Evolutionary conservation across 1,140 invertebrate genomes (phyloP).

Genomic region (Drosophila subpulchrella): DNA sequence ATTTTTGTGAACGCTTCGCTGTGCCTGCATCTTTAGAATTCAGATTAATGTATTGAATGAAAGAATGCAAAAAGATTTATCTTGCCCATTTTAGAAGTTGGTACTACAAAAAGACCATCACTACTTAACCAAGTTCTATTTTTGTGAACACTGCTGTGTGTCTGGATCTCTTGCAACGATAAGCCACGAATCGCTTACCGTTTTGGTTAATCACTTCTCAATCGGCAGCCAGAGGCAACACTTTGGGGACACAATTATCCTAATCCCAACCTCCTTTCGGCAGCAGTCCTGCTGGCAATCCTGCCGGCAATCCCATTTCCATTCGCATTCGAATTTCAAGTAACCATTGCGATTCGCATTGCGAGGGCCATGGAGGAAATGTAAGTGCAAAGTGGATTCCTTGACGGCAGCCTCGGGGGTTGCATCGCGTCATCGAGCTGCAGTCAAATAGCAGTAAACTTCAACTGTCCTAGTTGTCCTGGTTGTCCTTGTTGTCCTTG

Average conservation of each 20-base stretch:
- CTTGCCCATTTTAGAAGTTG: too few species aligned
- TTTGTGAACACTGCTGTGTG: too few species aligned
- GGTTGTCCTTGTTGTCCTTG: constrained; percentile 15
- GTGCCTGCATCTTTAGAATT: too few species aligned
- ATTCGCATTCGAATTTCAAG: not conserved
- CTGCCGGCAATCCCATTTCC: not conserved
- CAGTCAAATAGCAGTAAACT: constrained; percentile 42
- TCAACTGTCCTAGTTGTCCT: constrained; percentile 16
- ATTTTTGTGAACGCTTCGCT: too few species aligned
- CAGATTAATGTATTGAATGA: too few species aligned
- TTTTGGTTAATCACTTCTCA: constrained; percentile 38
- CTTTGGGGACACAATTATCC: constrained; percentile 28
- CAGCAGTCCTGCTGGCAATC: not conserved
- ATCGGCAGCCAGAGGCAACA: not conserved
- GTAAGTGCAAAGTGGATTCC: constrained; percentile 38
- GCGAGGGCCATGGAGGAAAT: constrained; percentile 15
- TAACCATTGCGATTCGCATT: not conserved
- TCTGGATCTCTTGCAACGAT: not conserved
- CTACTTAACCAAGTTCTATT: too few species aligned
- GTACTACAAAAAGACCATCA: too few species aligned
- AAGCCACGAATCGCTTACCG: constrained; percentile 21
- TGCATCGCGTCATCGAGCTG: constrained; percentile 37
- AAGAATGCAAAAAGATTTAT: too few species aligned
- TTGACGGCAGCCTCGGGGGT: constrained; percentile 24
- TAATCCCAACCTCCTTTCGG: constrained; percentile 6